These are phyloP conservation scores for Agriopis leucophaearia DNA, from an alignment of 2,888 invertebrate genomes.

Conservation along the genomic window DNA sequence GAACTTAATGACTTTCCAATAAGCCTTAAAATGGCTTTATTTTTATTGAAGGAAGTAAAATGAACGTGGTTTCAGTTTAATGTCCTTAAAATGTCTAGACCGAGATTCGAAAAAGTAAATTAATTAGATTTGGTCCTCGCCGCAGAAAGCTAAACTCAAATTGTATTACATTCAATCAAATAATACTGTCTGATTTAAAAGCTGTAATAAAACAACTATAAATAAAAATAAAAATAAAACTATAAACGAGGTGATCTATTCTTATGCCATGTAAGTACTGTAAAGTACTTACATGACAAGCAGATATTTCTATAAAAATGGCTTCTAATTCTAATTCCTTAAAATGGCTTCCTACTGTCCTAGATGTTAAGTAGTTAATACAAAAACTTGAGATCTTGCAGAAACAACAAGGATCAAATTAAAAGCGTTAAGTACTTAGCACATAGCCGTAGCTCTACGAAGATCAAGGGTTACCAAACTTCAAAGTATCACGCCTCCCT, in stretches of 20 bases:
- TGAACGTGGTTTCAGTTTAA: slow-evolving; percentile 22
- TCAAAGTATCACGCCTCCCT: too few relatives aligned
- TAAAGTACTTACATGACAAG: too few relatives aligned
- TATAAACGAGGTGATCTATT: too few relatives aligned
- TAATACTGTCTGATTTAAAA: not conserved
- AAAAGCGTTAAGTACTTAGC: not conserved
- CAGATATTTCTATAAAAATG: too few relatives aligned
- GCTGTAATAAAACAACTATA: not conserved
- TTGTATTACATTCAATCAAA: not conserved
- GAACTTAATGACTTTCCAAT: slow-evolving; percentile 32
- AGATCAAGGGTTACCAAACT: too few relatives aligned
- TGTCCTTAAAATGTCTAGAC: slow-evolving; percentile 60
- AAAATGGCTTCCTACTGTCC: too few relatives aligned
- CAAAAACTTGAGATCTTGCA: too few relatives aligned
- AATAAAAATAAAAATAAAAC: not conserved
- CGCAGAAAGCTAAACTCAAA: not conserved
- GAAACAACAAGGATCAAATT: too few relatives aligned
- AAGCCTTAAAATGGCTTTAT: slow-evolving; percentile 17
- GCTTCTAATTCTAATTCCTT: too few relatives aligned
- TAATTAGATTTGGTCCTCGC: slow-evolving; percentile 19
- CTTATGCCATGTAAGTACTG: too few relatives aligned
- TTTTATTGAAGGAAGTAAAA: slow-evolving; percentile 11
- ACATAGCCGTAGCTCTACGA: not conserved
- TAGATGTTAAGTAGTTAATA: too few relatives aligned
- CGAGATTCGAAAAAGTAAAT: slow-evolving; percentile 41